A percentile compares a stretch with the other conserved stretches of the same genome.
Conservation (phyloP, 2,888 invertebrate species). For the Spilarctia lutea region DNA sequence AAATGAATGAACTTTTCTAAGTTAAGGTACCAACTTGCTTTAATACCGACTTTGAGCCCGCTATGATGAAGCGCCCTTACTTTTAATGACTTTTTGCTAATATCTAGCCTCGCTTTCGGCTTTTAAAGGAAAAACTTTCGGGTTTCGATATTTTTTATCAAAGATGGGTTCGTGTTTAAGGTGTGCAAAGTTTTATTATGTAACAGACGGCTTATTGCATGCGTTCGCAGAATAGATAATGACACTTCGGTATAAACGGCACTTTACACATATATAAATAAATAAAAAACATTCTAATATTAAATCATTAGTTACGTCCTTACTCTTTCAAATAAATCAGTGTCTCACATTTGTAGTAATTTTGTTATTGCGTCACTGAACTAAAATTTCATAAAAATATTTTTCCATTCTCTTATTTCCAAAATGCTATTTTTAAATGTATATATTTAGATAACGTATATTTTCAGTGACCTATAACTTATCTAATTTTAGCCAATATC, state of each 20-base stretch:
- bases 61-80: slow-evolving; percentile 83
- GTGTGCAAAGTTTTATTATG: slow-evolving; percentile 28
- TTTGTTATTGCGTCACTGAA: too few species aligned
- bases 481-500: too few species aligned
- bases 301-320: background rate
- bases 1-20: slow-evolving; percentile 87
- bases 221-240: background rate
- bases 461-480: too few species aligned
- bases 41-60: slow-evolving; percentile 82
- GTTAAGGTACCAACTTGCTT: slow-evolving; percentile 76
- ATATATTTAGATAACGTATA: too few species aligned
- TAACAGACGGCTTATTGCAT: slow-evolving; percentile 12
- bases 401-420: too few species aligned
- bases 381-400: too few species aligned
- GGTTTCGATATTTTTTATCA: slow-evolving; percentile 45
- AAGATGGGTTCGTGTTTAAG: slow-evolving; percentile 31
- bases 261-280: too few species aligned
- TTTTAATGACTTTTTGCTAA: slow-evolving; percentile 87
- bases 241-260: too few species aligned
- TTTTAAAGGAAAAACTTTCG: slow-evolving; percentile 68
- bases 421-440: too few species aligned
- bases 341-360: too few species aligned
- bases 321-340: too few species aligned
- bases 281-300: too few species aligned
- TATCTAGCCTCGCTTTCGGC: slow-evolving; percentile 75